phyloP scores from a whole-genome alignment of 2,113 vertebrate species.

The Ariopsis seemanni region DNA sequence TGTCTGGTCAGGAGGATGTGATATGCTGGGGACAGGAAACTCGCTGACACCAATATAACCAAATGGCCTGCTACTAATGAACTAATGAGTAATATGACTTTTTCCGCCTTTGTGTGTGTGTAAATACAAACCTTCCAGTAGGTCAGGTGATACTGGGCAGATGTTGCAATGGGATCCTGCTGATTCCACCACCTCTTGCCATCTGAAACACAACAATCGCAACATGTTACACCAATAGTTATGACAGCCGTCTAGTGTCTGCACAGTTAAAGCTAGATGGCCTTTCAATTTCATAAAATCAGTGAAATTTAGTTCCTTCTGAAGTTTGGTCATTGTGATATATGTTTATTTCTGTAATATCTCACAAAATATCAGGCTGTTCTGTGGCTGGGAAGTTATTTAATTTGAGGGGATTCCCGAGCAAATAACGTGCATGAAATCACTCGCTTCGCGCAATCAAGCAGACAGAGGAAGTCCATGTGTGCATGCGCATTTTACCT shows the following conservation, averaged over 20 bases:
- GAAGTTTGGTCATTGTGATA: no score
- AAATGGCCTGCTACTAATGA: background rate
- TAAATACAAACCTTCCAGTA: constrained; percentile 63
- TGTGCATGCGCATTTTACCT: no score
- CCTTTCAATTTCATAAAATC: no score
- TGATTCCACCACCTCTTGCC: constrained; percentile 62
- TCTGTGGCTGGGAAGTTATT: no score
- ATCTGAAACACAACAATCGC: constrained; percentile 57
- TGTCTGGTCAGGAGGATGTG: constrained; percentile 41
- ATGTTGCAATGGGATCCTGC: constrained; percentile 34
- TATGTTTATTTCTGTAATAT: no score
- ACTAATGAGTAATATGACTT: background rate
- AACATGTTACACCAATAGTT: background rate
- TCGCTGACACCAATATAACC: background rate
- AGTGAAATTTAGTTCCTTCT: no score
- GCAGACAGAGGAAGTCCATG: no score
- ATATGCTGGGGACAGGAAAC: constrained; percentile 32
- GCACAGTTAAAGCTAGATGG: no score
- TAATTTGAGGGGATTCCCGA: no score
- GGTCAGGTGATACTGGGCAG: constrained; percentile 63
- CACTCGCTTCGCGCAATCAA: no score
- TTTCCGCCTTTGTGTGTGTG: background rate
- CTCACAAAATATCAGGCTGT: no score
- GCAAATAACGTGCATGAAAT: no score
- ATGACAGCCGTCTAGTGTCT: background rate